Percentiles rank a stretch among this genome's conserved stretches.
phyloP scores from a whole-genome alignment of 2,797 vertebrate genomes.

The Pelobates cultripes region DNA sequence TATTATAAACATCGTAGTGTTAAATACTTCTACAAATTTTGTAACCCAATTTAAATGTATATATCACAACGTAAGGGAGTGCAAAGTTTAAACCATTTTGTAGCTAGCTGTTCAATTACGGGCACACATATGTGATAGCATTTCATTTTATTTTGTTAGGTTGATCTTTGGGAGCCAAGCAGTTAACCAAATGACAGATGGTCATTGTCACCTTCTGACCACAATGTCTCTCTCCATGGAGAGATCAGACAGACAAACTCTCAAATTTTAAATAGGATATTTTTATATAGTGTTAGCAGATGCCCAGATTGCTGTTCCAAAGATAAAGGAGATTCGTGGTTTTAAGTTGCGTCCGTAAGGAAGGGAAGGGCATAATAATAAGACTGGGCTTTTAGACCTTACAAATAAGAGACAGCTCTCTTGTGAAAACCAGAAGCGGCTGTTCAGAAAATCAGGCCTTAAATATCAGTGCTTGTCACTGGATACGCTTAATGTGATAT shows the following conservation, averaged over 20 bases:
- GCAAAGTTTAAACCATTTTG: too few species aligned
- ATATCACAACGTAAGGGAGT: too few species aligned
- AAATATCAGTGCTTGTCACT: slow-evolving; percentile 52
- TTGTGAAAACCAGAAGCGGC: slow-evolving; percentile 44
- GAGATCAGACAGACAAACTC: slow-evolving; percentile 10
- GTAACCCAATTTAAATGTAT: too few species aligned
- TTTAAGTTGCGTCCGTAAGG: slow-evolving; percentile 50
- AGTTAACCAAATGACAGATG: slow-evolving; percentile 50
- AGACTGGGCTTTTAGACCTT: slow-evolving; percentile 36
- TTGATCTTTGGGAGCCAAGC: not conserved
- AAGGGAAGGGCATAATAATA: slow-evolving; percentile 46
- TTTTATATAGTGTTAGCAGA: slow-evolving; percentile 47
- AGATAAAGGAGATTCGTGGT: slow-evolving; percentile 38
- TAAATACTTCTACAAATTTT: too few species aligned
- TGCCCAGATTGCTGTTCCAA: slow-evolving; percentile 23
- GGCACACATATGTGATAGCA: not conserved
- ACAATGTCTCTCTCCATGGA: not conserved
- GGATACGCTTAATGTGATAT: slow-evolving; percentile 54
- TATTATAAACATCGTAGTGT: too few species aligned
- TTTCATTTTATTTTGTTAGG: not conserved
- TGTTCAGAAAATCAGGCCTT: slow-evolving; percentile 47
- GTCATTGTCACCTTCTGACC: slow-evolving; percentile 31
- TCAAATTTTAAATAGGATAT: slow-evolving; percentile 35
- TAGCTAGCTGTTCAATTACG: too few species aligned
- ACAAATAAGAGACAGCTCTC: slow-evolving; percentile 45